phyloP scores from a whole-genome alignment of 2,888 invertebrate species.

The Scaptomyza flava region DNA sequence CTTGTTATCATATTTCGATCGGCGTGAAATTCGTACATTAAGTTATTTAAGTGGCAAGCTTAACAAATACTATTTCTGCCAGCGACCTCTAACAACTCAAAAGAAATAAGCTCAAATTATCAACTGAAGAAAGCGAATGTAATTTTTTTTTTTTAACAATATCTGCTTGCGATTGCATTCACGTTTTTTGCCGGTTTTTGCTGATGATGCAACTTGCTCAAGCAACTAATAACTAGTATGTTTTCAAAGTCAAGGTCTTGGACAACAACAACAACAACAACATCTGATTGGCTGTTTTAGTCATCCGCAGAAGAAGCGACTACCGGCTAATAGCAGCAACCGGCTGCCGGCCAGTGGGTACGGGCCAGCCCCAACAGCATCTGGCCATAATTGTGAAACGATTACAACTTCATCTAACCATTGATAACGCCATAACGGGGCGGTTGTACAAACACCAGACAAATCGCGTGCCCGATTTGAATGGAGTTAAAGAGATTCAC shows the following conservation, averaged over 20 bases:
- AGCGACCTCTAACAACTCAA: slow-evolving; percentile 34
- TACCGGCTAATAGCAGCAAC: slow-evolving; percentile 1
- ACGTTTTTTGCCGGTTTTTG: slow-evolving; percentile 3
- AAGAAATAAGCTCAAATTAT: slow-evolving; percentile 13
- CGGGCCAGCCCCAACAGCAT: slow-evolving; percentile 35
- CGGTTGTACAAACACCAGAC: neutral
- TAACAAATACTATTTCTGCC: slow-evolving; percentile 21
- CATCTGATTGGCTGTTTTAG: slow-evolving; percentile 8
- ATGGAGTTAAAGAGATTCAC: slow-evolving; percentile 35
- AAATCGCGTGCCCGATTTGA: slow-evolving; percentile 36
- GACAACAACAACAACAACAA: slow-evolving; percentile 28
- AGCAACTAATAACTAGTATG: slow-evolving; percentile 21
- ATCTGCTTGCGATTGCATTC: slow-evolving; percentile 41
- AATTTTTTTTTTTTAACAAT: slow-evolving; percentile 49
- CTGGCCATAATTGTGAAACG: slow-evolving; percentile 66
- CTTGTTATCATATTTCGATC: slow-evolving; percentile 4
- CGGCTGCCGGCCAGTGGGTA: slow-evolving; percentile 10
- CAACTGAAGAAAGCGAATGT: slow-evolving; percentile 56
- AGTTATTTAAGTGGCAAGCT: slow-evolving; percentile 23
- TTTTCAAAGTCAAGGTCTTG: slow-evolving; percentile 79
- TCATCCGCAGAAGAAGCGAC: slow-evolving; percentile 20
- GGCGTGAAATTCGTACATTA: slow-evolving; percentile 1
- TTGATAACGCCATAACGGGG: slow-evolving; percentile 11
- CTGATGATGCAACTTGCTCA: slow-evolving; percentile 43
- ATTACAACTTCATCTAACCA: slow-evolving; percentile 61